Evolutionary conservation across 2,113 vertebrate species (phyloP).

Genomic region (Pseudorhombus dupliciocellatus): DNA sequence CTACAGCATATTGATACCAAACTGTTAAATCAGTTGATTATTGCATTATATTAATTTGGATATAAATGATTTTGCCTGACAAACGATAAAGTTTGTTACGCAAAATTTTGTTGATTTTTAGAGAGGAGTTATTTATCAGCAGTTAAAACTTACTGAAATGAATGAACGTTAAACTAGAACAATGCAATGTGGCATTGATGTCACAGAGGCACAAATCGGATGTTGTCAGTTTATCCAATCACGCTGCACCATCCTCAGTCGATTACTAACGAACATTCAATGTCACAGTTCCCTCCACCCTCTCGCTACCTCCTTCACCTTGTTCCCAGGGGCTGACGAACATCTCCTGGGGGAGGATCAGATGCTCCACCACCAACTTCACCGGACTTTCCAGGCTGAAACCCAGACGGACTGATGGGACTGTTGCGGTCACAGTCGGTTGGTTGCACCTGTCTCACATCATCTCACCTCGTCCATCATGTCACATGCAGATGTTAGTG

Average conservation of each 20-base stretch:
- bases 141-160: no score
- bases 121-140: no score
- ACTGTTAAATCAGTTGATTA: no score
- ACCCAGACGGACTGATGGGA: slow-evolving; percentile 19
- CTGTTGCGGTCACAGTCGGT: slow-evolving; percentile 40
- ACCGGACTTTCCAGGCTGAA: slow-evolving; percentile 81
- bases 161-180: no score
- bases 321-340: neutral
- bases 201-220: no score
- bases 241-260: neutral
- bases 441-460: slow-evolving; percentile 58
- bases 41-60: no score
- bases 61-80: neutral
- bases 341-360: slow-evolving; percentile 59
- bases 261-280: no score
- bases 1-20: no score
- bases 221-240: no score
- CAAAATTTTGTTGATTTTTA: no score
- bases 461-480: slow-evolving; percentile 12
- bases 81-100: no score
- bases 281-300: neutral
- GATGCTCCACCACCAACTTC: slow-evolving; percentile 56
- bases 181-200: no score
- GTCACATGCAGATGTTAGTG: slow-evolving; percentile 30
- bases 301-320: neutral